Evolutionary conservation across 2,888 invertebrate genomes (phyloP), one percentile per base, ranked within the genome.

Genomic region (Ptycholaimellus sp.): DNA sequence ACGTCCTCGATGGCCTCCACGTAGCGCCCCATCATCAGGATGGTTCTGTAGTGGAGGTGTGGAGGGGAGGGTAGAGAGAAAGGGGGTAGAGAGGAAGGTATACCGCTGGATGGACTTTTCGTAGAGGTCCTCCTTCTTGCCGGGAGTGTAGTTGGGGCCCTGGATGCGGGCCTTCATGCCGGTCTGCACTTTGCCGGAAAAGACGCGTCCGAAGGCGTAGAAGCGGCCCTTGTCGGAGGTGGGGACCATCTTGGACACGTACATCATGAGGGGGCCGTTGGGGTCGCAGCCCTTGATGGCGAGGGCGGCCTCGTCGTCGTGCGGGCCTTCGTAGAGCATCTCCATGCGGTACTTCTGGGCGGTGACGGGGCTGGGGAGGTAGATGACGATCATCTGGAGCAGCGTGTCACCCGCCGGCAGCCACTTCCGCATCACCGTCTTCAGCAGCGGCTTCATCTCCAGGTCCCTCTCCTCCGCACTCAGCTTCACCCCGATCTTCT

Each of bases 11-110:
- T 96, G 46, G 96, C 85, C 66, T 99, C 96, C 42, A 81, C 81
- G 59, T 90, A 90, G 67, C 96, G 80, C 47, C 96, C 96, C 96
- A 99, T 99, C 96, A 99, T 99, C 57, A 96, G 72, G 61, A 99
- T 87, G 42, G 96, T 96, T 66, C 90, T 64, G 44, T 33, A 45
- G 41, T 34, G 36, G 36, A 30, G 9, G 19, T 22, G 33, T n/a
- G n/a, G n/a, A n/a, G n/a, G n/a, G n/a, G n/a, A n/a, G 18, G 42
- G 5, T 30, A 16, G 6, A 17, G 20, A 37, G 16, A 36, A 39
- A 21, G 22, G 3, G 13, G 16, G 3, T 3, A n/a, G n/a, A n/a
- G 5, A 35, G 11, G 20, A 32, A 20, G 21, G 19, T 33, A 11
- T 43, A 65, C 63, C 67, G 78, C 68, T 99, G 96, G 64, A 99